phyloP scores from a whole-genome alignment of 2,888 invertebrate species.

The Conomelus anceps region DNA sequence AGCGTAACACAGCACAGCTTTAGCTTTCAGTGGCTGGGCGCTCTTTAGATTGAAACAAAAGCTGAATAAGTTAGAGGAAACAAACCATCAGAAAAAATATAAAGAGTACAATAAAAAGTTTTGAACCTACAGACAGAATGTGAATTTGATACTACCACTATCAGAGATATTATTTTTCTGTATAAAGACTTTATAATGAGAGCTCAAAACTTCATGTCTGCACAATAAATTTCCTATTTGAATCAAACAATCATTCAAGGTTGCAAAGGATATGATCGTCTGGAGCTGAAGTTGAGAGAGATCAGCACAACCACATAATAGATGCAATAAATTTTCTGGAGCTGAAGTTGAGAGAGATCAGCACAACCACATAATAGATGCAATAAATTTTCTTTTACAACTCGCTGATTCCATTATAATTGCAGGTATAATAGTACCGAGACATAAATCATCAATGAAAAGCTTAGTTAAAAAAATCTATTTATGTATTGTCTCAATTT shows the following conservation, averaged over 20 bases:
- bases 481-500: neutral
- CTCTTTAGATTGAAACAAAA: no score
- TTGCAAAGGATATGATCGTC: neutral
- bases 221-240: no score
- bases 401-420: neutral
- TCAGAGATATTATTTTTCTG: no score
- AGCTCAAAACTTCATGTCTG: no score
- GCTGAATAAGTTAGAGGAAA: no score
- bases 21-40: no score
- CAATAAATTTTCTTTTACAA: neutral
- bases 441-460: neutral
- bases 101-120: no score
- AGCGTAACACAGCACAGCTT: no score
- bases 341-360: neutral
- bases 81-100: no score
- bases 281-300: neutral
- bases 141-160: no score
- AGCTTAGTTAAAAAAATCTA: neutral
- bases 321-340: neutral
- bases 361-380: neutral
- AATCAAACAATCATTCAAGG: neutral
- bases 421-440: neutral
- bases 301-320: neutral
- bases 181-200: no score
- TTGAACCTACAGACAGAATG: no score